Base-by-base conservation (phyloP, 2,797 vertebrate genomes). In the Dipus sagitta region DNA sequence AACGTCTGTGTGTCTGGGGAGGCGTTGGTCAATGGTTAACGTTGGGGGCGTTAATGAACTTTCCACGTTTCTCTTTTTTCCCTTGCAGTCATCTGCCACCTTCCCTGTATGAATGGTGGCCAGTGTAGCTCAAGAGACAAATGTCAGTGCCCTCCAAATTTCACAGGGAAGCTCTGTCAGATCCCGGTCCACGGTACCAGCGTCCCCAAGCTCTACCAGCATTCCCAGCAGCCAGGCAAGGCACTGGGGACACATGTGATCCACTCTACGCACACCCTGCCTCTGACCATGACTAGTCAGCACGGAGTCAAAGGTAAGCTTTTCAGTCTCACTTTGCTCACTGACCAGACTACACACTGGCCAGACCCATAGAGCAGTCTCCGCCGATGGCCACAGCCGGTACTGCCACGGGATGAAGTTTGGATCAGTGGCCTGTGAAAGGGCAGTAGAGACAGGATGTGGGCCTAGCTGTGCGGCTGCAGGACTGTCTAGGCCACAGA, bases 41-140 rank as follows among this genome's bases (percentile, higher is more conserved):
- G 10, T 86, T 78, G 67, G 68, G 87, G 60, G 72, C 52, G 92
- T 74, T 97, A 95, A 97, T 74, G 38, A 54, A 3, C 1, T 86
- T 47, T 96, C 30, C 20, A 18, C 18, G 0, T 93, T 95, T 75
- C 74, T 96, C 88, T 86, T 84, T 86, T 96, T 93, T 97, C 67
- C 21, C 6, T 97, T 98, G 96, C 97, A 99, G 99, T 99, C 92
- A 99, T 99, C 97, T 99, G 99, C 97, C 99, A 99, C 88, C 98
- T 99, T 96, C 99, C 99, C 1, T 99, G 99, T 96, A 99, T 99
- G 97, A 99, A 99, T 96, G 99, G 99, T 24, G 99, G 99, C 71
- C 99, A 99, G 94, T 99, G 99, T 98, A 99, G 99, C 76, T 97
- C 99, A 94, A 98, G 99, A 97, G 99, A 99, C 97, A 99, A 99